Percentiles rank a stretch among this genome's conserved stretches.
Conservation (phyloP, 2,888 invertebrate genomes). For the Calephelis perditalis region DNA sequence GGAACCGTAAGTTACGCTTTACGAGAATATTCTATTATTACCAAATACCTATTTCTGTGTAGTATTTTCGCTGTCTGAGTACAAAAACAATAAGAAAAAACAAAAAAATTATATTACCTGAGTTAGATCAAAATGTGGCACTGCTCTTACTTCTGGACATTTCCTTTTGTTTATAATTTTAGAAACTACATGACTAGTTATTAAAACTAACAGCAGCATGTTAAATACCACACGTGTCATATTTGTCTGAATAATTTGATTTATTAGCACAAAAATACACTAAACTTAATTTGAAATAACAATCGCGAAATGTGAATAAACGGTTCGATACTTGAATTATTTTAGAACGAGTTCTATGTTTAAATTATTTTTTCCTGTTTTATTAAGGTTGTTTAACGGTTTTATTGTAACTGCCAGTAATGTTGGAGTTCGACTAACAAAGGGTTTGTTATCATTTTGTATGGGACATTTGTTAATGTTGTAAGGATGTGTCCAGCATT, state of each 20-base stretch:
- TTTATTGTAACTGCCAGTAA: conserved; percentile 47
- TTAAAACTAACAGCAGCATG: conserved; percentile 37
- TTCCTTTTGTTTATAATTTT: conserved; percentile 81
- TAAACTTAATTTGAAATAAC: background rate
- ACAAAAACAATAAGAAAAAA: conserved; percentile 11
- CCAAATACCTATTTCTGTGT: too few relatives aligned
- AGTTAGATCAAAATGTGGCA: conserved; percentile 87
- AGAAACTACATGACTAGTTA: conserved; percentile 36
- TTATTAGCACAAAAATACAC: background rate
- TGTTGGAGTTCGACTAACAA: conserved; percentile 54
- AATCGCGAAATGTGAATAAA: conserved; percentile 1
- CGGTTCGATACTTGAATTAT: conserved; percentile 20
- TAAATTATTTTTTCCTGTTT: conserved; percentile 13
- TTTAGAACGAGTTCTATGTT: conserved; percentile 8
- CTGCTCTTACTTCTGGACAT: conserved; percentile 87
- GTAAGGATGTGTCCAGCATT: conserved; percentile 57
- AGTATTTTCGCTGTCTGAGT: too few relatives aligned
- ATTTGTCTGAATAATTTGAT: conserved; percentile 13
- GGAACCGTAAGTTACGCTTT: too few relatives aligned
- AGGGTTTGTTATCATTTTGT: conserved; percentile 71
- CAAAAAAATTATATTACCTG: conserved; percentile 63
- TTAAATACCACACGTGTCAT: conserved; percentile 19
- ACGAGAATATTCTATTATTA: too few relatives aligned
- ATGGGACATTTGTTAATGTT: conserved; percentile 63
- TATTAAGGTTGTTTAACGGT: conserved; percentile 37